Percentiles rank a stretch among this genome's conserved stretches.
Evolutionary conservation across 1,140 invertebrate genomes (phyloP).

Genomic region (Caenorhabditis inopinata): DNA sequence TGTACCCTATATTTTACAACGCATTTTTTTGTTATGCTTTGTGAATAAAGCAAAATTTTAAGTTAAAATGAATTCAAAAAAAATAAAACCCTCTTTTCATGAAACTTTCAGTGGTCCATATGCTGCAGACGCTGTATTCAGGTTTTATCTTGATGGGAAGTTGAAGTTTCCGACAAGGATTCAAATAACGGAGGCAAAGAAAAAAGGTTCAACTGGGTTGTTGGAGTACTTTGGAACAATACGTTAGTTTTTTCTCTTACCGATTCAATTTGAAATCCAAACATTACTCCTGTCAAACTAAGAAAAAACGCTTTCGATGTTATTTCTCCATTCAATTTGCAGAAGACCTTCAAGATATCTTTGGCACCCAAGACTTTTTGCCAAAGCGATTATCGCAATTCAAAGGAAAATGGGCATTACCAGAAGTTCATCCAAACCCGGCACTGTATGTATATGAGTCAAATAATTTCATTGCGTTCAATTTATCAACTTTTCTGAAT

Average conservation of each 20-base stretch:
- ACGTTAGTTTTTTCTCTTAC: neutral
- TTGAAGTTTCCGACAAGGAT: neutral
- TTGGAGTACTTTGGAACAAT: neutral
- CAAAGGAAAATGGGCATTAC: neutral
- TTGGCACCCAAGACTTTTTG: conserved; percentile 3
- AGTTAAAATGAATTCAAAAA: too few species aligned
- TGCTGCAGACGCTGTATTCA: neutral
- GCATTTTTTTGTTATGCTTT: too few species aligned
- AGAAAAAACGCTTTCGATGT: neutral
- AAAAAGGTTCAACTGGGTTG: neutral
- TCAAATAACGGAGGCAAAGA: neutral
- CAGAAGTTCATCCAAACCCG: neutral
- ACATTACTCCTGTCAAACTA: neutral
- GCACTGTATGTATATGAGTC: neutral
- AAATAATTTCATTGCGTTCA: neutral
- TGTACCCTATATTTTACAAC: too few species aligned
- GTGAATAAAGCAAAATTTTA: too few species aligned
- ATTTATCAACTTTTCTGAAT: neutral
- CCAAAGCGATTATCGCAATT: conserved; percentile 7
- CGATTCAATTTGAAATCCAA: neutral
- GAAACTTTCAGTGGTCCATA: neutral
- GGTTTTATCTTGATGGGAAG: neutral
- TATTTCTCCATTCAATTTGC: neutral
- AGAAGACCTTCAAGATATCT: conserved; percentile 4
- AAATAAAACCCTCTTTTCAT: too few species aligned